Evolutionary conservation across 2,888 invertebrate genomes (phyloP).

Genomic region (Sepiola atlantica): DNA sequence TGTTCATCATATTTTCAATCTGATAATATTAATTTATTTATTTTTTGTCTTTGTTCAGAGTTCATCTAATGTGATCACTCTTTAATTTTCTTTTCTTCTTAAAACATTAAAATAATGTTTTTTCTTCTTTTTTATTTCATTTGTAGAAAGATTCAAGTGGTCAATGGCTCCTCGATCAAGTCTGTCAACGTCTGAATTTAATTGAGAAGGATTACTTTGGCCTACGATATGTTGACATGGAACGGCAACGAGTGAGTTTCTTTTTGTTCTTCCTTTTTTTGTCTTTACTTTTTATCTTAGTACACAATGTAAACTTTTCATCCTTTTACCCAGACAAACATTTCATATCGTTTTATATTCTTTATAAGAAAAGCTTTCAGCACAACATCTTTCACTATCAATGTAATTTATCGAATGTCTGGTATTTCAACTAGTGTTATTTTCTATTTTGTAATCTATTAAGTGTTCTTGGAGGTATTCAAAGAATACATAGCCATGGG

Average conservation of each 20-base stretch:
- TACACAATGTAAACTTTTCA: too few relatives aligned
- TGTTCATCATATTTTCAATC: neutral
- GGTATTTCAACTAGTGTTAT: too few relatives aligned
- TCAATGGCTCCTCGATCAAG: constrained; percentile 91
- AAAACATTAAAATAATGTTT: neutral
- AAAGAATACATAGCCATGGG: too few relatives aligned
- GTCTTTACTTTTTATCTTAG: neutral
- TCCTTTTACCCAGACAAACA: too few relatives aligned
- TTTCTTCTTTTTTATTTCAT: constrained; percentile 59
- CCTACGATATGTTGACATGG: constrained; percentile 91
- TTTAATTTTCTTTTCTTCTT: neutral
- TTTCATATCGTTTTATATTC: too few relatives aligned
- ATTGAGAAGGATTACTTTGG: constrained; percentile 97
- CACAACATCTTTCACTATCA: too few relatives aligned
- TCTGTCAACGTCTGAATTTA: constrained; percentile 92
- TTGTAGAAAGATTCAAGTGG: constrained; percentile 92
- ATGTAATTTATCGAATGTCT: too few relatives aligned
- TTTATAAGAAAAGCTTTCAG: too few relatives aligned
- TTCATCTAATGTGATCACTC: neutral
- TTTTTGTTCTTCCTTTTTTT: neutral
- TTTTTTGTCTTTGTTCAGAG: too few relatives aligned
- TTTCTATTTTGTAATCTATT: too few relatives aligned
- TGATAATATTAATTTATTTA: neutral
- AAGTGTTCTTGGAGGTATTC: too few relatives aligned
- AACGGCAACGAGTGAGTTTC: constrained; percentile 89